These are phyloP conservation scores for Pleuronectes platessa DNA, from an alignment of 2,113 vertebrate species.

Conservation along the genomic window DNA sequence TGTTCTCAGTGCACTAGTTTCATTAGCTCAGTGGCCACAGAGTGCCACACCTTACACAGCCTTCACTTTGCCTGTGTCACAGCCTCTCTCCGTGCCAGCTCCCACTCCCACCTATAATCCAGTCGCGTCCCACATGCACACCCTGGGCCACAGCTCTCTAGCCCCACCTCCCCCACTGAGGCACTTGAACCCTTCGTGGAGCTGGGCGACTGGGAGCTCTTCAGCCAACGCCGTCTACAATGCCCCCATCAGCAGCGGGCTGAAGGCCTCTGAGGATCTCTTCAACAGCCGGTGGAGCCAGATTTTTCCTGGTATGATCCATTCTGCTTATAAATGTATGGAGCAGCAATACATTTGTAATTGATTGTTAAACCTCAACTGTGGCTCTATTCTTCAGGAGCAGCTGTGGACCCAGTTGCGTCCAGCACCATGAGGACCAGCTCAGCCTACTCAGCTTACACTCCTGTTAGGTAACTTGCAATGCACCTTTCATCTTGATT, in stretches of 20 bases:
- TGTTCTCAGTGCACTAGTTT: conserved; percentile 82
- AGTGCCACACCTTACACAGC: conserved; percentile 24
- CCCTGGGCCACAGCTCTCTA: conserved; percentile 1
- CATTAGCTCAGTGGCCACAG: conserved; percentile 67
- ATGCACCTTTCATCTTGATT: neutral
- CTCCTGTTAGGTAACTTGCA: conserved; percentile 66
- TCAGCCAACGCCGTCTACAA: conserved; percentile 42
- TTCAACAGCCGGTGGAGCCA: conserved; percentile 85
- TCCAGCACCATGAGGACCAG: conserved; percentile 46
- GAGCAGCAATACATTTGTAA: neutral
- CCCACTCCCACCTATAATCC: conserved; percentile 11
- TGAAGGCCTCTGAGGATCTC: conserved; percentile 74
- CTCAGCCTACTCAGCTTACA: conserved; percentile 55
- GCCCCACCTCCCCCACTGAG: conserved; percentile 20
- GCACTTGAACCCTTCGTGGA: conserved; percentile 54
- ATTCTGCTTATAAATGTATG: neutral
- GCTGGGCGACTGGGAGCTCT: conserved; percentile 56
- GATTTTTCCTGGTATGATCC: conserved; percentile 85
- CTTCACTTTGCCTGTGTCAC: conserved; percentile 48
- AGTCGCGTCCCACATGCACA: conserved; percentile 24
- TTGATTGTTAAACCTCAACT: neutral
- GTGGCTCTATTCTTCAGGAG: conserved; percentile 51
- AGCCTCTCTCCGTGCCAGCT: conserved; percentile 1
- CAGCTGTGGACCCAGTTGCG: conserved; percentile 41
- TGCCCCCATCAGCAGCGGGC: conserved; percentile 26